Evolutionary conservation across 2,888 invertebrate species (phyloP), one percentile per base, ranked within the genome.

Genomic region (Mimachlamys varia): DNA sequence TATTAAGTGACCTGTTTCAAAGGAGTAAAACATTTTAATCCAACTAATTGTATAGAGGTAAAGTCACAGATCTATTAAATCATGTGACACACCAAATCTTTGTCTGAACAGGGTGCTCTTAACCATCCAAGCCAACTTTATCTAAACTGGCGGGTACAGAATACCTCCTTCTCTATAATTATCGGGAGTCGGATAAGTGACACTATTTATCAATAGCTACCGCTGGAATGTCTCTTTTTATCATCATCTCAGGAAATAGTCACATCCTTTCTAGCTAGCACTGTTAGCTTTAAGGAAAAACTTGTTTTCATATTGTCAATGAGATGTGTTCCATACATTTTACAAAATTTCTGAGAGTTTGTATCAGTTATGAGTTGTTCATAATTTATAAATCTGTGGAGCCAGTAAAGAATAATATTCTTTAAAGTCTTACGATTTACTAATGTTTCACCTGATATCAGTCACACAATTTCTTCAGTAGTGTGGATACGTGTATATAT

Each of bases 131-230:
- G 58, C 58, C 58, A 58, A 76, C 76, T 76, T 76, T 76, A 76
- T 76, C 76, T 53, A 53, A 53, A 19, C 53, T 76, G 33, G 33
- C 76, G 4, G 76, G 76, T 76, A 76, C 76, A 76, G 76, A 76
- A 76, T 76, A 33, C 76, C 76, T 76, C 12, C 76, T 10, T 33
- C 76, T 76, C 76, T 76, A 76, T 76, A 76, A 76, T 76, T 76
- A 76, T 76, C 76, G 33, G 13, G 27, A 76, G 76, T 33, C 33
- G 12, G 76, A 76, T 76, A 76, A 76, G 76, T 76, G 76, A 76
- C 76, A 76, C 76, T 27, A 76, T 76, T 22, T 76, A 76, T 76
- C 76, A 76, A 76, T 76, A 76, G 76, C 76, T 76, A 76, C 76
- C 76, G 27, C 76, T 76, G 76, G 76, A 76, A 76, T 76, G 76